phyloP scores from a whole-genome alignment of 2,113 vertebrate genomes.

The Butastur rufipennis region DNA sequence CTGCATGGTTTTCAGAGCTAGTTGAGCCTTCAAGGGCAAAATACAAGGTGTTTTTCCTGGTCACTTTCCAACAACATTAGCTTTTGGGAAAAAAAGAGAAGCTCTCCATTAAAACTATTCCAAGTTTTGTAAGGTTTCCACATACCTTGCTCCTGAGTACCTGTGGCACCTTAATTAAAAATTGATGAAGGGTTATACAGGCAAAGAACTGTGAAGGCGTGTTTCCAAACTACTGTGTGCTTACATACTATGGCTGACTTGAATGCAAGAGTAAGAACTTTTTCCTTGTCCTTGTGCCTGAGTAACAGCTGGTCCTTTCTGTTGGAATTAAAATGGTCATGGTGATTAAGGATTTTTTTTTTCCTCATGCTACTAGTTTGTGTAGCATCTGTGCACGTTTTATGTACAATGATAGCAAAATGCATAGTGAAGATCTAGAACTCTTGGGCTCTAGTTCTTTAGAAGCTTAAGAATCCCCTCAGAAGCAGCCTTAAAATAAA shows the following conservation, averaged over 20 bases:
- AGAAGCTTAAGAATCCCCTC: neutral
- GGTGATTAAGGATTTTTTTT: neutral
- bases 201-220: neutral
- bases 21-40: neutral
- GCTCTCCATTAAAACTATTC: neutral
- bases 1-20: neutral
- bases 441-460: neutral
- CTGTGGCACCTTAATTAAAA: neutral
- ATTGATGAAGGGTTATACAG: neutral
- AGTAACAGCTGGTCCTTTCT: neutral
- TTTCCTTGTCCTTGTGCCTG: neutral
- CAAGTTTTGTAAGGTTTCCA: neutral
- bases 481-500: neutral
- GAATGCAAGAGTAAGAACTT: neutral
- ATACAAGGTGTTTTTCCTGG: neutral
- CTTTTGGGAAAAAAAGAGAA: neutral
- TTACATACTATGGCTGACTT: neutral
- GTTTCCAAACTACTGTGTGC: neutral
- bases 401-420: neutral
- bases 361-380: neutral
- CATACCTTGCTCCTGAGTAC: neutral
- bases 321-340: neutral
- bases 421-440: neutral
- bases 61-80: neutral
- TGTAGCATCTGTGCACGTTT: neutral